Base-by-base conservation (phyloP, 2,888 invertebrate genomes). In the Eristalinus aeneus region DNA sequence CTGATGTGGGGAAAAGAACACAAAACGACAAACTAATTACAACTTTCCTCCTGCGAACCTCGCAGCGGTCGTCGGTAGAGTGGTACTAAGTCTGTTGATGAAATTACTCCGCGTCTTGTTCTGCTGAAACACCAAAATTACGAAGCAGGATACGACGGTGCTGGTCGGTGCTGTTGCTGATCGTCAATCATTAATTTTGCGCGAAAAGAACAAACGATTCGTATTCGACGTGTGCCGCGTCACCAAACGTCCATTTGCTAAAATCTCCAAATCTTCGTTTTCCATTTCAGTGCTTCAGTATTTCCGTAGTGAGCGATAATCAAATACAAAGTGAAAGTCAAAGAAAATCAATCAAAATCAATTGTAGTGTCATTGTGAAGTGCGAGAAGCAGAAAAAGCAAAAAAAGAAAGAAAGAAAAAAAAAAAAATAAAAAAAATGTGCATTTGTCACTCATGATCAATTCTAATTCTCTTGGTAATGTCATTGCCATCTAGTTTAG, bases 81-180 rank as follows among this genome's bases (percentile, higher is more conserved):
- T 58, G 11, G n/a, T 22, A 9, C 0, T 23, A 23, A 12, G 11
- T 23, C 12, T 10, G 23, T 56, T 56, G 69, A 65, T 27, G 27
- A 79, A 79, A 84, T 75, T 75, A 71, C 79, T 74, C 65, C 60
- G 68, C 11, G 72, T 68, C 80, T 72, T 56, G 75, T 80, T 84
- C 75, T 20, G 65, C 36, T 68, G 36, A 11, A 71, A 78, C 36
- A 27, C 64, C 36, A 54, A 32, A 10, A 32, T 46, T 46, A 53
- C 60, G 23, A 83, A 78, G 73, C 67, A 78, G 73, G 67, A 83
- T 83, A 36, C 39, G 46, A 11, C 32, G 23, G 54, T 46, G 8
- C 46, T 39, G 12, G 46, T 34, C 56, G 32, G 54, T 39, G 16
- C 31, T 64, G 63, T 54, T 69, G 69, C 81, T 81, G 58, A 76